Conservation (phyloP, 2,797 vertebrate genomes). For the Lagodon rhomboides region DNA sequence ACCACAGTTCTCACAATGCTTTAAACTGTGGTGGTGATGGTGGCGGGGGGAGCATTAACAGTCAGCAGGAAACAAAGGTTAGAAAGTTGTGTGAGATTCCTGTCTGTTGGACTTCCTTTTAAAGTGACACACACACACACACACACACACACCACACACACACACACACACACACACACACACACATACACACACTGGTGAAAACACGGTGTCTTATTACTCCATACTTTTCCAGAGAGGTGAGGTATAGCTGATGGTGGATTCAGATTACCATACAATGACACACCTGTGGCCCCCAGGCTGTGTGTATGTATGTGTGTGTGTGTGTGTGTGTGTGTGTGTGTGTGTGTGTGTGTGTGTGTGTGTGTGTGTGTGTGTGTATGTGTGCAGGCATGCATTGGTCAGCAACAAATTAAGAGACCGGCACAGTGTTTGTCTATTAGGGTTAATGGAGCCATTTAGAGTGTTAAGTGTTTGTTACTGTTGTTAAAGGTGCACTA, state of each 20-base stretch:
- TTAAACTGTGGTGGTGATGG: constrained; percentile 10
- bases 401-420: background rate
- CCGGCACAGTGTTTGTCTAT: background rate
- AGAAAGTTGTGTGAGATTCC: constrained; percentile 23
- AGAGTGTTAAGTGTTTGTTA: too few species aligned
- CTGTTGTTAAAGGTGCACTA: too few species aligned
- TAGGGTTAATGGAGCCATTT: background rate
- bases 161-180: constrained; percentile 8
- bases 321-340: constrained; percentile 8
- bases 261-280: constrained; percentile 53
- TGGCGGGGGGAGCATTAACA: constrained; percentile 5
- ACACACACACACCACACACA: constrained; percentile 12
- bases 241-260: constrained; percentile 38
- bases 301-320: constrained; percentile 16
- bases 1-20: constrained; percentile 41
- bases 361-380: background rate
- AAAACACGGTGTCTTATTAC: constrained; percentile 55
- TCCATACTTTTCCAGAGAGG: constrained; percentile 14
- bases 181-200: constrained; percentile 1
- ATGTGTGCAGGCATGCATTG: background rate
- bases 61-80: constrained; percentile 35
- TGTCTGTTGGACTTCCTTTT: constrained; percentile 27
- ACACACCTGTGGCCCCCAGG: constrained; percentile 47
- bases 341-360: background rate
- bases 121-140: constrained; percentile 8